Percentiles rank a stretch among this genome's conserved stretches.
These are phyloP conservation scores for Halichoeres trimaculatus DNA, from an alignment of 2,113 vertebrate genomes.

Conservation along the genomic window DNA sequence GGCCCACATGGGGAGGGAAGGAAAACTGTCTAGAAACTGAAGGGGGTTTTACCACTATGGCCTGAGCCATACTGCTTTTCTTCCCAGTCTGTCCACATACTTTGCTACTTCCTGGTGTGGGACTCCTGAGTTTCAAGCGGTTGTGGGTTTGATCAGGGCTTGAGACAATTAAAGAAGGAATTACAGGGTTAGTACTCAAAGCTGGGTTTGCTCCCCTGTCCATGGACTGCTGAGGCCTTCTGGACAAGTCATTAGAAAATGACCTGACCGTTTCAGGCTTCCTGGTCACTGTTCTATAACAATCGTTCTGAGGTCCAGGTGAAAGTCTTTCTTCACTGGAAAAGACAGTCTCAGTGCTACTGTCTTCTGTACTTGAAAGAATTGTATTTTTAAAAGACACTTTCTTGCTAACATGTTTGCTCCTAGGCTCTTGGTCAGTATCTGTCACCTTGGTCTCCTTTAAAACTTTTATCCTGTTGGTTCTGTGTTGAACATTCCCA, in stretches of 20 bases:
- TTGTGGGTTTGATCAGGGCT: neutral
- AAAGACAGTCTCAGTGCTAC: neutral
- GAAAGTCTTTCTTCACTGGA: neutral
- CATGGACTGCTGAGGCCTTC: neutral
- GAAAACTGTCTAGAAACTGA: neutral
- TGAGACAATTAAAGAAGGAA: neutral
- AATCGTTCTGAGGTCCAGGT: neutral
- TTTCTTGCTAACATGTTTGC: neutral
- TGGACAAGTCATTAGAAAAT: neutral
- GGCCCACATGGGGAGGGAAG: neutral
- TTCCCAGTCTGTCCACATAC: rapidly evolving
- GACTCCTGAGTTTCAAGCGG: neutral
- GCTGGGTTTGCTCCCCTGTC: neutral
- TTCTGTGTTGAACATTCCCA: neutral
- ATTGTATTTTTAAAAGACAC: too few species aligned
- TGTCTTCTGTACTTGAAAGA: neutral
- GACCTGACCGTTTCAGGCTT: neutral
- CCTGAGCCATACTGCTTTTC: neutral
- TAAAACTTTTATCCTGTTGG: neutral
- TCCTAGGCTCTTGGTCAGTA: neutral
- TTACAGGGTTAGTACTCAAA: neutral
- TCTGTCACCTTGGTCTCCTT: neutral
- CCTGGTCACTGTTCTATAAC: neutral
- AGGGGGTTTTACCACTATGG: neutral
- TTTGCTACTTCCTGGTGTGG: too few species aligned